Evolutionary conservation across 37 sponge, comb jelly and placozoan genomes (phyloP).

Genomic region (Agelas oroides): DNA sequence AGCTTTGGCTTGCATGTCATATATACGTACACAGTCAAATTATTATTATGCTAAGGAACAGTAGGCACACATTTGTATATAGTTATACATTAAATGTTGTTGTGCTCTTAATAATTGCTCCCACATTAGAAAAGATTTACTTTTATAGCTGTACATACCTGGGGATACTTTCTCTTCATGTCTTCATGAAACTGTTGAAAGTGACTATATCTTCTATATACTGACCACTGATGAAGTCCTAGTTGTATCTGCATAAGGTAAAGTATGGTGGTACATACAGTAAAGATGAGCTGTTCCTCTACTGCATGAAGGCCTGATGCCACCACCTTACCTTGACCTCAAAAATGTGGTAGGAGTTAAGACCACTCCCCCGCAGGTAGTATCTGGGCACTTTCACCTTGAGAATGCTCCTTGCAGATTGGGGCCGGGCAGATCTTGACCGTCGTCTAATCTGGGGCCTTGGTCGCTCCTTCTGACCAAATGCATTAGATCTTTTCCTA

Average conservation of each 20-base stretch:
- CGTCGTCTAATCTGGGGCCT: background rate
- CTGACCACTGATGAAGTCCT: conserved; percentile 42
- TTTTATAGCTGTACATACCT: conserved; percentile 19
- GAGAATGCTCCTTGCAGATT: background rate
- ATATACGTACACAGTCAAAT: no score
- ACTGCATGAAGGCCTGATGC: no score
- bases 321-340: conserved; percentile 62
- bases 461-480: conserved; percentile 7
- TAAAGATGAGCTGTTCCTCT: background rate
- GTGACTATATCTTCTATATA: conserved; percentile 57
- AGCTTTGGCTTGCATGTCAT: no score
- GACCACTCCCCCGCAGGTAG: conserved; percentile 44
- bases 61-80: no score
- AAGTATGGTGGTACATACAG: background rate
- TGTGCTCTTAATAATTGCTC: no score
- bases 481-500: conserved; percentile 24
- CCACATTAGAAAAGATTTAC: no score
- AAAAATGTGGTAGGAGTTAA: conserved; percentile 52
- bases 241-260: conserved; percentile 4
- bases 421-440: no score
- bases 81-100: no score
- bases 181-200: conserved; percentile 55
- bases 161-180: conserved; percentile 29
- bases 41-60: no score
- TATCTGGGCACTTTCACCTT: conserved; percentile 25